These are phyloP conservation scores for Sandelia bainsii DNA, from an alignment of 2,797 vertebrate species.

Conservation along the genomic window DNA sequence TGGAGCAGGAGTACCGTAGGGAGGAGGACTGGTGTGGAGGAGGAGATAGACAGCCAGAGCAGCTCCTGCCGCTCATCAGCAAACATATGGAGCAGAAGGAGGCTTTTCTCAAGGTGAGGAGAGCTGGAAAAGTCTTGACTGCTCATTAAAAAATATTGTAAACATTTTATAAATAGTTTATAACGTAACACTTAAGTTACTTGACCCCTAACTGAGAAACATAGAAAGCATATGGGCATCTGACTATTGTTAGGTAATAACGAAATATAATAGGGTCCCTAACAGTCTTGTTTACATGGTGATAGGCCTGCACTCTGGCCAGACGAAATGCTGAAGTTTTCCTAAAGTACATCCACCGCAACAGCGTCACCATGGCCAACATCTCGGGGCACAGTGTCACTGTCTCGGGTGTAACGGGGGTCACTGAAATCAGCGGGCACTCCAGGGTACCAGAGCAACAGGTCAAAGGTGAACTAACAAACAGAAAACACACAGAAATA, in stretches of 20 bases:
- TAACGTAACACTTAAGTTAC: too few relatives aligned
- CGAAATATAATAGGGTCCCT: background rate
- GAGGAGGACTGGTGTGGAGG: conserved; percentile 98
- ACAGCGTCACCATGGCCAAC: conserved; percentile 95
- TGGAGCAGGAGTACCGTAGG: conserved; percentile 92
- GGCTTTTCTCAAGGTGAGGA: conserved; percentile 93
- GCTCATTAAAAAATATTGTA: too few relatives aligned
- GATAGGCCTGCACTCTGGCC: conserved; percentile 94
- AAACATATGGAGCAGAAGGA: conserved; percentile 99
- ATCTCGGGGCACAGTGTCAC: conserved; percentile 79
- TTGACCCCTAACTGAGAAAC: too few relatives aligned
- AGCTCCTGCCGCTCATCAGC: conserved; percentile 93
- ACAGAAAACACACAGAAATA: background rate
- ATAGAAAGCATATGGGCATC: too few relatives aligned
- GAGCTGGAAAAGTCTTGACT: background rate
- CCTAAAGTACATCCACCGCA: conserved; percentile 98
- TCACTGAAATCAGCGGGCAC: conserved; percentile 90
- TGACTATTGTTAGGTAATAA: too few relatives aligned
- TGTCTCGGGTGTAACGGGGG: conserved; percentile 62
- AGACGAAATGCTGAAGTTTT: conserved; percentile 96
- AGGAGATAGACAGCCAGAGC: conserved; percentile 78
- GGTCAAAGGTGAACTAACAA: conserved; percentile 91
- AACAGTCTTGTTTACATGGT: conserved; percentile 10
- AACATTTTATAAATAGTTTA: too few relatives aligned
- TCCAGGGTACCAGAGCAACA: conserved; percentile 95